These are phyloP conservation scores for Psococerastis gibbosa DNA, from an alignment of 2,888 invertebrate species.

Conservation along the genomic window DNA sequence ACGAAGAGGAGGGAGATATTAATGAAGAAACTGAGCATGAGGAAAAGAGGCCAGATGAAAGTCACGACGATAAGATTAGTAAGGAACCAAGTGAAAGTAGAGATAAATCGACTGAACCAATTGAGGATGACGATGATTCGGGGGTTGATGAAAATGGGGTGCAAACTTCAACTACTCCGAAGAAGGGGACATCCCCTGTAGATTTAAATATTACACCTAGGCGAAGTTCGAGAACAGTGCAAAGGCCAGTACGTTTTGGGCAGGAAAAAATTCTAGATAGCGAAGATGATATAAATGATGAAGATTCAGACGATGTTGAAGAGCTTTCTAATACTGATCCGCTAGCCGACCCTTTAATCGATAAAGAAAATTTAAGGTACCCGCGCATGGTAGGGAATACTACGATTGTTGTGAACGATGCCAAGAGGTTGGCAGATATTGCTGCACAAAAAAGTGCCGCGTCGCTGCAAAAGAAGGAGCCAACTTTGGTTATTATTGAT, in stretches of 20 bases:
- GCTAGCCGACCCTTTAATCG: conserved; percentile 27
- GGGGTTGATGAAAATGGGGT: not conserved
- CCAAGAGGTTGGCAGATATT: conserved; percentile 48
- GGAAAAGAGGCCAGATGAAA: too few species aligned
- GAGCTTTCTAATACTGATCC: conserved; percentile 41
- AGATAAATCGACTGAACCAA: not conserved
- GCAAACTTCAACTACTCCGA: too few species aligned
- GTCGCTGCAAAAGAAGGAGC: conserved; percentile 42
- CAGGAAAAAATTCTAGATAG: not conserved
- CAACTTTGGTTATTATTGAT: conserved; percentile 59
- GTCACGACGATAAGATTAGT: not conserved
- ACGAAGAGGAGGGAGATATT: not conserved
- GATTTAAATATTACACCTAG: conserved; percentile 1
- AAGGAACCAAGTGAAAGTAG: not conserved
- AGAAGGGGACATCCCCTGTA: not conserved
- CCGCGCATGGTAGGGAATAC: conserved; percentile 21
- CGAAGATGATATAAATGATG: not conserved
- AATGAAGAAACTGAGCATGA: not conserved
- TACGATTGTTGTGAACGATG: conserved; percentile 48
- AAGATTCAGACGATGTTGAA: conserved; percentile 31
- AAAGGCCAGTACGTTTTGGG: not conserved
- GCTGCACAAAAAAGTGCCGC: conserved; percentile 34
- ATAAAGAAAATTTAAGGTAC: conserved; percentile 24
- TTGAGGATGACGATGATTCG: not conserved
- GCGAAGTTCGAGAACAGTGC: conserved; percentile 1